These are phyloP conservation scores for Cheilosia scutellata DNA, from an alignment of 2,888 invertebrate species.

Conservation along the genomic window DNA sequence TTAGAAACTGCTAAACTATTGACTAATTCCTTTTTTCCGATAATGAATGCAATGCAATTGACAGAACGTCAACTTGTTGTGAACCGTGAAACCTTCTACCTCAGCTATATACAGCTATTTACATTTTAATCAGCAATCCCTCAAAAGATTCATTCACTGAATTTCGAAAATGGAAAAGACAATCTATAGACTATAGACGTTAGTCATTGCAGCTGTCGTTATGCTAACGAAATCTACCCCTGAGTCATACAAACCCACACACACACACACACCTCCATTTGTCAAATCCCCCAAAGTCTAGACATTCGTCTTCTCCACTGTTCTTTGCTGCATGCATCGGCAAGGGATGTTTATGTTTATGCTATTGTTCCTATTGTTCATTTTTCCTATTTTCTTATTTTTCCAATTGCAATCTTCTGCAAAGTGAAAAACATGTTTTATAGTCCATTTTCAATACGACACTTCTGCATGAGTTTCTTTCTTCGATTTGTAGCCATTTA, in stretches of 20 bases:
- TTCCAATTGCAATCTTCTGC: conserved; percentile 14
- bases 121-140: too few relatives aligned
- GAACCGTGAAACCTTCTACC: too few relatives aligned
- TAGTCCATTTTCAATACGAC: conserved; percentile 41
- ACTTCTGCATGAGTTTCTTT: conserved; percentile 41
- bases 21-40: too few relatives aligned
- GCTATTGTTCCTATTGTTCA: conserved; percentile 14
- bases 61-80: too few relatives aligned
- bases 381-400: conserved; percentile 10
- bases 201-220: conserved; percentile 18
- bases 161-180: too few relatives aligned
- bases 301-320: conserved; percentile 23
- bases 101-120: too few relatives aligned
- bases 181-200: neutral
- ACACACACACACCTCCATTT: neutral
- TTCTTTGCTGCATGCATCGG: conserved; percentile 3
- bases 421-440: conserved; percentile 29
- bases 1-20: neutral
- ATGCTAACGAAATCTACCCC: conserved; percentile 15
- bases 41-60: too few relatives aligned
- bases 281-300: conserved; percentile 37
- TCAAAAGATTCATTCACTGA: too few relatives aligned
- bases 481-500: conserved; percentile 39
- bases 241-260: conserved; percentile 9
- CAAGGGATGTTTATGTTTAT: neutral